phyloP scores from a whole-genome alignment of 2,888 invertebrate genomes.

The Clusia tigrina region DNA sequence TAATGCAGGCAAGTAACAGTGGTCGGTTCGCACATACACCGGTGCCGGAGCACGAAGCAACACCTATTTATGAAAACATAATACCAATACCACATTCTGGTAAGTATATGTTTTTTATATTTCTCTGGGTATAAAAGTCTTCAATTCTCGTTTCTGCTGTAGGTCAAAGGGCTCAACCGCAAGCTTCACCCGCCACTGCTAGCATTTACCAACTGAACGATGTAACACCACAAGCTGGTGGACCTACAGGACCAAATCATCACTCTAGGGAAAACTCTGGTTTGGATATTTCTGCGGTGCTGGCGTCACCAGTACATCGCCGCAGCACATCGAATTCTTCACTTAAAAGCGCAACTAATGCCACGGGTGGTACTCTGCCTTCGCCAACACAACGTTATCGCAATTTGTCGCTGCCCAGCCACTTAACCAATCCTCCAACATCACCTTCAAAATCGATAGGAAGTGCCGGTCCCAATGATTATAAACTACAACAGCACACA shows the following conservation, averaged over 20 bases:
- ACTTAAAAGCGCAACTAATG: slow-evolving; percentile 41
- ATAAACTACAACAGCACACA: slow-evolving; percentile 54
- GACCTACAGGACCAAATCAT: slow-evolving; percentile 28
- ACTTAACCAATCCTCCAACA: slow-evolving; percentile 44
- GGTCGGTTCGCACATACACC: slow-evolving; percentile 65
- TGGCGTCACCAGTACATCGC: slow-evolving; percentile 58
- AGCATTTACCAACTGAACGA: slow-evolving; percentile 61
- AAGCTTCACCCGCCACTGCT: slow-evolving; percentile 62
- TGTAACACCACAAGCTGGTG: slow-evolving; percentile 30
- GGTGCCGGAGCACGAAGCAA: slow-evolving; percentile 67
- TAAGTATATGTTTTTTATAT: slow-evolving; percentile 22
- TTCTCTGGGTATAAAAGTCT: not conserved
- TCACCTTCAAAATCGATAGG: slow-evolving; percentile 39
- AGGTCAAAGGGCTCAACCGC: slow-evolving; percentile 65
- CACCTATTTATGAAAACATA: slow-evolving; percentile 73
- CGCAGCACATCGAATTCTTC: slow-evolving; percentile 59
- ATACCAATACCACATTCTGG: slow-evolving; percentile 69
- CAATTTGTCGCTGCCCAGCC: slow-evolving; percentile 61
- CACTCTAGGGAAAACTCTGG: slow-evolving; percentile 40
- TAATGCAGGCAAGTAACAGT: slow-evolving; percentile 63
- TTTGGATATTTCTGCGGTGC: slow-evolving; percentile 45
- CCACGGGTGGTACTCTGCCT: slow-evolving; percentile 28
- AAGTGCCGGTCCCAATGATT: slow-evolving; percentile 36
- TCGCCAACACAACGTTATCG: slow-evolving; percentile 59
- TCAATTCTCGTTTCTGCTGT: not conserved